Evolutionary conservation across 2,797 vertebrate species (phyloP), one percentile per base, ranked within the genome.

Genomic region (Rhinatrema bivittatum): DNA sequence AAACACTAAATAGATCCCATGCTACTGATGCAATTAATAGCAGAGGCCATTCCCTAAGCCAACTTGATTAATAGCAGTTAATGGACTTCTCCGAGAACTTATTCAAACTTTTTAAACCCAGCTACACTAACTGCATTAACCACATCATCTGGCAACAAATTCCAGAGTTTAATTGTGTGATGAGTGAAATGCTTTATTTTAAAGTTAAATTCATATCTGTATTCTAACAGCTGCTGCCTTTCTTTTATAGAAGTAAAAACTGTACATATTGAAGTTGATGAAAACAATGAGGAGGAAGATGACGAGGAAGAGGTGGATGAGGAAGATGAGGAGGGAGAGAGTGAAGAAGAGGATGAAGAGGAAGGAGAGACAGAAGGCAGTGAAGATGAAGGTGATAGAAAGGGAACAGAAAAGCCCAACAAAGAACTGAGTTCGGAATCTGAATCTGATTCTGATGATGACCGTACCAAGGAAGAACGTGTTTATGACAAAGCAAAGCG

Each of bases 221-320:
- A n/a, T n/a, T n/a, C n/a, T n/a, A n/a, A n/a, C n/a, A n/a, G n/a
- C n/a, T n/a, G n/a, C n/a, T 4, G 29, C 14, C 47, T 33, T 46
- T 57, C 28, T 52, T n/a, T 47, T 2, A 22, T 70, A 94, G 93
- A 94, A 60, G 56, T 86, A 62, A 94, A 92, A 51, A 93, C 88
- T 20, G 79, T 95, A 33, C 94, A 93, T 68, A 96, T 98, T 39
- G 91, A 94, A 78, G 91, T 96, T 39, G 93, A 97, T 65, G 91
- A 93, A 48, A 74, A 87, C 30, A 76, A 70, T 37, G 72, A 80
- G 7, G 74, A 83, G 3, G n/a, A n/a, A n/a, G n/a, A n/a, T n/a
- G 81, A 81, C 1, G 89, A 93, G 2, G 79, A 82, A 1, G 81
- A 82, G 79, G 81, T 82, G 0, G 87, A 86, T 0, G 91, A 93